Evolutionary conservation across 1,140 invertebrate genomes (phyloP).

Genomic region (Steinernema feltiae): DNA sequence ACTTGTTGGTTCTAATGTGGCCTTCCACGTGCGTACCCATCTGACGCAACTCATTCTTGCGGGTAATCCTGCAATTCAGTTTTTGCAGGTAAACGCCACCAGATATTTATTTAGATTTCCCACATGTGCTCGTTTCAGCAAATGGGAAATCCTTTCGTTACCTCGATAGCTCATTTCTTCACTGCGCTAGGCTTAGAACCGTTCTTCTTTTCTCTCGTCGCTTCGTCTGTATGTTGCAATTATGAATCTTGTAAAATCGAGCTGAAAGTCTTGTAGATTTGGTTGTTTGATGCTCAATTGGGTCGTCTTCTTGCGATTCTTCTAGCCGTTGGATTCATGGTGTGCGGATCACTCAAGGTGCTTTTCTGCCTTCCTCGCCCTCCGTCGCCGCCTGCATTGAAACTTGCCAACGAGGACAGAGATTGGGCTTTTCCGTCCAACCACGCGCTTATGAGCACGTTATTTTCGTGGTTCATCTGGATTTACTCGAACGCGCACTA

Average conservation of each 20-base stretch:
- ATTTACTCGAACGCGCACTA: slow-evolving; percentile 29
- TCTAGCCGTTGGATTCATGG: slow-evolving; percentile 28
- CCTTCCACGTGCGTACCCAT: slow-evolving; percentile 27
- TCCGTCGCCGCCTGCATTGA: slow-evolving; percentile 19
- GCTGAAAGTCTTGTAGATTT: slow-evolving; percentile 24
- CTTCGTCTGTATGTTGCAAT: slow-evolving; percentile 14
- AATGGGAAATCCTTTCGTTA: neutral
- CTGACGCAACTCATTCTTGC: slow-evolving; percentile 31
- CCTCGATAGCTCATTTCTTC: slow-evolving; percentile 24
- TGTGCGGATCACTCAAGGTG: slow-evolving; percentile 29
- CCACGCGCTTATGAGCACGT: slow-evolving; percentile 29
- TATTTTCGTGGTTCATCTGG: slow-evolving; percentile 35
- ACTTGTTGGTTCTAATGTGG: neutral
- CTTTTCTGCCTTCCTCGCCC: slow-evolving; percentile 28
- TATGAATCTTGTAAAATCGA: neutral
- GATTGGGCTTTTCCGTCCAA: slow-evolving; percentile 34
- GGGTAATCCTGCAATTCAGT: slow-evolving; percentile 26
- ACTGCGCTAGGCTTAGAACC: slow-evolving; percentile 26
- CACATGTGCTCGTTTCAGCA: slow-evolving; percentile 18
- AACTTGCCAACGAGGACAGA: slow-evolving; percentile 22
- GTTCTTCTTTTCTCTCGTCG: slow-evolving; percentile 30
- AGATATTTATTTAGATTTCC: neutral
- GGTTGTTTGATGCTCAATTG: slow-evolving; percentile 29
- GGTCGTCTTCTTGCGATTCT: slow-evolving; percentile 30
- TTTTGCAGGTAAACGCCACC: slow-evolving; percentile 23